Evolutionary conservation across 30 jellyfish, hydroid and myxozoan species (phyloP), one percentile per base, ranked within the genome.

Genomic region (Mastigias papua): DNA sequence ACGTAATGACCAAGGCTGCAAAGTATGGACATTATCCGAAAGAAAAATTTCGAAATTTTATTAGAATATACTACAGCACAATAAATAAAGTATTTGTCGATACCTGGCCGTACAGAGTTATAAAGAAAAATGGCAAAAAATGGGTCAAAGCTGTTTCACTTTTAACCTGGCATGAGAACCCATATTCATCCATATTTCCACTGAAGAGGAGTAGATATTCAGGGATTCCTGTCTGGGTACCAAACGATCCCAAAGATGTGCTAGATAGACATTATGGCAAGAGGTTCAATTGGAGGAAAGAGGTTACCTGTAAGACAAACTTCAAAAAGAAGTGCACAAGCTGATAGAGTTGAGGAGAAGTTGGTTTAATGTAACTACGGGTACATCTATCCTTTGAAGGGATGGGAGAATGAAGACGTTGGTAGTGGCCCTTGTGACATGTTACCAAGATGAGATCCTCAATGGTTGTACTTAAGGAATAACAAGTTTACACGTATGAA

Each of bases 41-140:
- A 13, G 42, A 65, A 76, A 20, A 20, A 10, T 26, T 42, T 1
- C 84, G 77, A 5, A 37, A 81, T 32, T 81, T 81, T 69, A 42
- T 65, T 6, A 65, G 87, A 37, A 34, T 77, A 8, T 78, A n/a
- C 37, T 87, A 76, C 75, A 77, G 96, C 87, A 54, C 67, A 50
- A 65, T 15, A 26, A 87, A 87, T 35, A 31, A 61, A 23, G 79
- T 71, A 10, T 54, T 20, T 34, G 49, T 87, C 23, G 96, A 87
- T 79, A 48, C 76, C 48, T 87, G 96, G 96, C 96, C 96, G 1
- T 87, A 46, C 46, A 50, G 32, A 17, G 37, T 61, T 32, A 57
- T 32, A 19, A 33, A 48, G 20, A 46, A 8, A 26, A 76, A 65
- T 30, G 86, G 86, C 23, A n/a, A 26, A 10, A 69, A 54, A 30